These are phyloP conservation scores for Heliornis fulica DNA, from an alignment of 2,113 vertebrate genomes.

Conservation along the genomic window DNA sequence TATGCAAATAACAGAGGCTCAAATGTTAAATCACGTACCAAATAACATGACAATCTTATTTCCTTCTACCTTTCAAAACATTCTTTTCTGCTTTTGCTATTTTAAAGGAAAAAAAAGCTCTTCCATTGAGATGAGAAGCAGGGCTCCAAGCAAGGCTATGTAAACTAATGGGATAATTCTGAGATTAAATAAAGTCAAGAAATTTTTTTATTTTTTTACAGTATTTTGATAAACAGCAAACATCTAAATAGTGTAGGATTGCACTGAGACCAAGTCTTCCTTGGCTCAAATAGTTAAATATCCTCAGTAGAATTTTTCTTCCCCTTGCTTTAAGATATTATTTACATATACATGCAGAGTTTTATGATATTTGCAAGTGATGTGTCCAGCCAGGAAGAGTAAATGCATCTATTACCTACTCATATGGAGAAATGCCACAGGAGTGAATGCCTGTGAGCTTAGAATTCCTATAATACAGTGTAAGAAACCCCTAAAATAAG, in stretches of 20 bases:
- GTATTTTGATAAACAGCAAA: not conserved
- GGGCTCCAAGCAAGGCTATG: not conserved
- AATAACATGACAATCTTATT: constrained; percentile 13
- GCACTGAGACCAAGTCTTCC: not conserved
- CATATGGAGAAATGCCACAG: not conserved
- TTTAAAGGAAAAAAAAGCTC: not conserved
- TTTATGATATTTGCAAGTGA: not conserved
- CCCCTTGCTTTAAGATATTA: not conserved
- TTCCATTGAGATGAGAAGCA: not conserved
- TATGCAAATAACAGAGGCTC: constrained; percentile 41
- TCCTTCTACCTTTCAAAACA: constrained; percentile 22
- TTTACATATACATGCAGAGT: not conserved
- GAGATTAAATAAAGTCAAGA: not conserved
- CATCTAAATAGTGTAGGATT: not conserved
- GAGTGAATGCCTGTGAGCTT: not conserved
- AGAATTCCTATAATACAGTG: not conserved
- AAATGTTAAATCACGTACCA: constrained; percentile 27
- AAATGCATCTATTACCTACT: not conserved
- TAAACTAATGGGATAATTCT: not conserved
- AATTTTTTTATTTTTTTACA: not conserved
- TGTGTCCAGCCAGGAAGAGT: not conserved
- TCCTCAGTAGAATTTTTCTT: not conserved
- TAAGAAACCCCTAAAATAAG: not conserved
- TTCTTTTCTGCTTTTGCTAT: not conserved
- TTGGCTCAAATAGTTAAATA: not conserved